Evolutionary conservation across 2,113 vertebrate genomes (phyloP), one percentile per base, ranked within the genome.

Genomic region (Chaetorhynchus papuensis): DNA sequence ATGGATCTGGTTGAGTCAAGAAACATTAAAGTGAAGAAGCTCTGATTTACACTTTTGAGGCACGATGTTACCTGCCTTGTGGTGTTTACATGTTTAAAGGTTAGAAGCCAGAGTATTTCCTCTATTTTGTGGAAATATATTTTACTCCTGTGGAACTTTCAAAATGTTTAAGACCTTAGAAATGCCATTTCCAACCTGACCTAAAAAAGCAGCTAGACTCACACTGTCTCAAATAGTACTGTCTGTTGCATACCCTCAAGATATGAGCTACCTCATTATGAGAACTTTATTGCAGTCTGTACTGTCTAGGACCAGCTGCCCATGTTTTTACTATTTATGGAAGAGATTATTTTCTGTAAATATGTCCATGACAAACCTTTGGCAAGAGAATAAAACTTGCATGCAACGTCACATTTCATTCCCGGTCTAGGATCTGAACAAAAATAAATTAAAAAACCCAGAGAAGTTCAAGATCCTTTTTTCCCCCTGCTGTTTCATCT

Each of bases 341-440:
- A 93, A 97, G 87, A 96, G 89, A 83, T 91, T 79, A 91, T 89
- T 97, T 96, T 95, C 89, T 86, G 76, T 97, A 96, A 97, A 90
- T 92, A 95, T 16, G 70, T 96, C 81, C 57, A 66, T 56, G 82
- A 93, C 71, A 50, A 78, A 96, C 82, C 85, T 89, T 80, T 96
- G 95, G 87, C 95, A 94, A 86, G 94, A 89, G 78, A 90, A 88
- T 69, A 96, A 93, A 89, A 96, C 88, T 86, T 89, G 74, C 35
- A 42, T 89, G 80, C 79, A 89, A 96, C 3, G 76, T 96, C 90
- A 68, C 53, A 75, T 97, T 96, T 97, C 94, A 93, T 96, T 95
- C 84, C 78, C 64, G 93, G 92, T 96, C 78, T 95, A 79, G 74
- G 50, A 79, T 96, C 35, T 75, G 74, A 44, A 83, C 52, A 77